phyloP scores from a whole-genome alignment of 2,888 invertebrate species.

The Phymatocera aterrima region DNA sequence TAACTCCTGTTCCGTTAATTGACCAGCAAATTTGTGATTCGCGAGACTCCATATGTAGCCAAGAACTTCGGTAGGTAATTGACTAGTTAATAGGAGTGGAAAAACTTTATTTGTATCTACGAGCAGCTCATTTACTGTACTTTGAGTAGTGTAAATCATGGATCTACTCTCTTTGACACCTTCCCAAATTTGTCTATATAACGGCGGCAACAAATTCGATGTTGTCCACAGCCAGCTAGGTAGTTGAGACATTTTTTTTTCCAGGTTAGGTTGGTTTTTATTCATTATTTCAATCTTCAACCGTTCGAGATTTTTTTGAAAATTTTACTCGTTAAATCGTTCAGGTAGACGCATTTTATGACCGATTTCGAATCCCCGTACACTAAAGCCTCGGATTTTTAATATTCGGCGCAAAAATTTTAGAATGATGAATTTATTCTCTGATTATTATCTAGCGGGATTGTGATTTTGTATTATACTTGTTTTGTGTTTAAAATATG shows the following conservation, averaged over 20 bases:
- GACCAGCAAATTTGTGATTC: conserved; percentile 74
- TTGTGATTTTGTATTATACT: too few species aligned
- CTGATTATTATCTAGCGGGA: too few species aligned
- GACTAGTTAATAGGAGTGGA: conserved; percentile 74
- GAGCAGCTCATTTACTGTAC: conserved; percentile 62
- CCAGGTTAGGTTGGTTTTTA: conserved; percentile 59
- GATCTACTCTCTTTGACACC: conserved; percentile 70
- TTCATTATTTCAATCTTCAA: conserved; percentile 56
- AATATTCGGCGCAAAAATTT: too few species aligned
- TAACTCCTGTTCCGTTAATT: conserved; percentile 74
- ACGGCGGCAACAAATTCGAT: conserved; percentile 70
- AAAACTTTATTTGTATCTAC: conserved; percentile 74
- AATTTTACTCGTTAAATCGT: not conserved
- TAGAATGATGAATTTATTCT: too few species aligned
- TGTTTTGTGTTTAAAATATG: too few species aligned
- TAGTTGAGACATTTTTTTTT: conserved; percentile 67
- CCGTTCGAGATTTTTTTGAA: too few species aligned
- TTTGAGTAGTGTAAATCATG: conserved; percentile 49
- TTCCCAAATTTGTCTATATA: conserved; percentile 74
- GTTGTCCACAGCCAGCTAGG: conserved; percentile 74
- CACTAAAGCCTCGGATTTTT: too few species aligned
- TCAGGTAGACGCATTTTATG: not conserved
- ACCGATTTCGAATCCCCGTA: not conserved
- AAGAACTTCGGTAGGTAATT: conserved; percentile 74
- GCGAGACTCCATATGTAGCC: conserved; percentile 76